Evolutionary conservation across 2,113 vertebrate genomes (phyloP), one percentile per base, ranked within the genome.

Genomic region (Epinephelus cyanopodus): DNA sequence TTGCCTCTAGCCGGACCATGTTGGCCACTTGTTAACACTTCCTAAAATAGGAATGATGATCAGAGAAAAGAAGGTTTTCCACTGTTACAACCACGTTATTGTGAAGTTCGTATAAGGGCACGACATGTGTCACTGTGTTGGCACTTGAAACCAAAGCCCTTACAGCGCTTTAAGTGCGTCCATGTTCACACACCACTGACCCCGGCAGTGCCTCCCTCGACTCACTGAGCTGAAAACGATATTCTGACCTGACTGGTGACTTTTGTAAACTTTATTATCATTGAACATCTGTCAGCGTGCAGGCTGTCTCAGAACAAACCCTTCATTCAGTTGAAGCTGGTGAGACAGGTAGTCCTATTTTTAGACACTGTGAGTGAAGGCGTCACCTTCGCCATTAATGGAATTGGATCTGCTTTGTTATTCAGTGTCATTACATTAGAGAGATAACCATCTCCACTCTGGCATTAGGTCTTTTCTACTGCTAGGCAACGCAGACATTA

Each of bases 1-100:
- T 92, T 92, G 86, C 91, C 86, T 90, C 81, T 85, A 25, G 83
- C 84, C 25, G 54, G 83, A 73, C 79, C 79, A 15, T 45, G 79
- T 70, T 77, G 83, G 72, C 82, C 78, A 90, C 82, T 86, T 90
- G 86, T 90, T 87, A 79, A 61, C 83, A 23, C 11, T 62, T 69
- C 70, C 66, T 65, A 48, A 85, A 88, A 83, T 57, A 78, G 61
- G 63, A 81, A 19, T 0, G 72, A 54, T 19, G 67, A 23, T 74
- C 29, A 19, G 74, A 61, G 60, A 33, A 72, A 73, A 50, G 27
- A 25, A 54, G 27, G n/a, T 42, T 33, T 56, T 82, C 54, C 47
- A 14, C 15, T 0, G 0, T 18, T 37, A 1, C 0, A 4, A 42
- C 25, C 6, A 0, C 39, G 1, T 57, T 39, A 64, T 72, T 77